A percentile compares a stretch with the other conserved stretches of the same genome.
phyloP scores from a whole-genome alignment of 2,797 vertebrate species.

The Malurus splendens region DNA sequence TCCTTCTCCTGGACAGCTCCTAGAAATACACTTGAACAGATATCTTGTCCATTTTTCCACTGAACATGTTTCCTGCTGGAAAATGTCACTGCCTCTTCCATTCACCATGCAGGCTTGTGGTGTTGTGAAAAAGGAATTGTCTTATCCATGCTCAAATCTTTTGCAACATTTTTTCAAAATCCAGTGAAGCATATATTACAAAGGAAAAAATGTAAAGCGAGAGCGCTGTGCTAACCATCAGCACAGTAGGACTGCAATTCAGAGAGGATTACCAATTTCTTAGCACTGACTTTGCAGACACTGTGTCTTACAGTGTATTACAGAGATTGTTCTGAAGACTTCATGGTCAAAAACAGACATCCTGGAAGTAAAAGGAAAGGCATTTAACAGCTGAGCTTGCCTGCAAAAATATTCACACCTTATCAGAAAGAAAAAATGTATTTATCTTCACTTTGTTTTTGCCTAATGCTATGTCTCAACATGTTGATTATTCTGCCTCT shows the following conservation, averaged over 20 bases:
- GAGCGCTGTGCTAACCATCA: background rate
- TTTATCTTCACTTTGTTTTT: background rate
- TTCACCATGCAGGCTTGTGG: background rate
- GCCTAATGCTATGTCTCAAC: background rate
- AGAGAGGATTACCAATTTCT: background rate
- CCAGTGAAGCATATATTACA: background rate
- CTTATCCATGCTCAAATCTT: conserved; percentile 7
- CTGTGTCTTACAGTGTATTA: background rate
- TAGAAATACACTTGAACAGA: background rate
- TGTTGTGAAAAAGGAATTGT: background rate
- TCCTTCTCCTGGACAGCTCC: background rate
- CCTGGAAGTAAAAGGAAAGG: background rate
- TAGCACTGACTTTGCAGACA: background rate
- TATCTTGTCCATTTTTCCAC: background rate
- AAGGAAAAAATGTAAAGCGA: background rate
- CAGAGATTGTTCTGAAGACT: background rate
- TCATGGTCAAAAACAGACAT: background rate
- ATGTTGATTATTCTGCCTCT: background rate
- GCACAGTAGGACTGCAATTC: background rate
- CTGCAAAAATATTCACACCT: background rate
- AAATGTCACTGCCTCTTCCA: background rate
- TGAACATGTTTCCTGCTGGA: background rate
- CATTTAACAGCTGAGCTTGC: background rate
- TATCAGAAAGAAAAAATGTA: background rate
- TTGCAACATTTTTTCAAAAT: conserved; percentile 16